Percentiles rank a stretch among this genome's conserved stretches.
These are phyloP conservation scores for Marcusenius ussheri DNA, from an alignment of 2,113 vertebrate species.

Conservation along the genomic window DNA sequence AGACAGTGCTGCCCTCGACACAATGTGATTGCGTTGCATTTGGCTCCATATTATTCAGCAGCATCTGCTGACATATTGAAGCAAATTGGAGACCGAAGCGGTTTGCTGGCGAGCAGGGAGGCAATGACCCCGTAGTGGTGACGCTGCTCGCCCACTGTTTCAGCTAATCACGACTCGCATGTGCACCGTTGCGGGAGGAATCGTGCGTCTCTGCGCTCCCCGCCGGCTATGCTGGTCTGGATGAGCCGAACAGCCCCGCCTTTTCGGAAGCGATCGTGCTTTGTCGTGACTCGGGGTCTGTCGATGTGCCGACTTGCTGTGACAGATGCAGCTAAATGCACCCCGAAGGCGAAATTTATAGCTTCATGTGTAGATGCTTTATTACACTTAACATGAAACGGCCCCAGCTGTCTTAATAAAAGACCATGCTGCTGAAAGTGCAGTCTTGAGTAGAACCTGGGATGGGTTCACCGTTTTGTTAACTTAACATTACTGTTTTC, in stretches of 20 bases:
- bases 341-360: not conserved
- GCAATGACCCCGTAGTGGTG: not conserved
- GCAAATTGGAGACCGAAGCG: not conserved
- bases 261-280: not conserved
- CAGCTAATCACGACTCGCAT: not conserved
- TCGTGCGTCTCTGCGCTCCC: not conserved
- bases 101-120: not conserved
- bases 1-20: not conserved
- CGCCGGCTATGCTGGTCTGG: not conserved
- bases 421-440: not conserved
- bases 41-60: not conserved
- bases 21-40: not conserved
- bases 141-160: not conserved
- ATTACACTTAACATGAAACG: not conserved
- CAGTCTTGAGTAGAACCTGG: not conserved
- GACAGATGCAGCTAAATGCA: not conserved
- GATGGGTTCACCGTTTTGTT: not conserved
- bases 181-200: not conserved
- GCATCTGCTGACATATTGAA: not conserved
- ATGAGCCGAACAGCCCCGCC: not conserved
- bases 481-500: constrained; percentile 26
- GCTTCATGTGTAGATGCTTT: not conserved
- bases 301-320: not conserved
- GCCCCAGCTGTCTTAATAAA: not conserved
- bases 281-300: not conserved